A percentile compares a stretch with the other conserved stretches of the same genome.
Conservation (phyloP, 1,140 invertebrate species). For the Formica exsecta region DNA sequence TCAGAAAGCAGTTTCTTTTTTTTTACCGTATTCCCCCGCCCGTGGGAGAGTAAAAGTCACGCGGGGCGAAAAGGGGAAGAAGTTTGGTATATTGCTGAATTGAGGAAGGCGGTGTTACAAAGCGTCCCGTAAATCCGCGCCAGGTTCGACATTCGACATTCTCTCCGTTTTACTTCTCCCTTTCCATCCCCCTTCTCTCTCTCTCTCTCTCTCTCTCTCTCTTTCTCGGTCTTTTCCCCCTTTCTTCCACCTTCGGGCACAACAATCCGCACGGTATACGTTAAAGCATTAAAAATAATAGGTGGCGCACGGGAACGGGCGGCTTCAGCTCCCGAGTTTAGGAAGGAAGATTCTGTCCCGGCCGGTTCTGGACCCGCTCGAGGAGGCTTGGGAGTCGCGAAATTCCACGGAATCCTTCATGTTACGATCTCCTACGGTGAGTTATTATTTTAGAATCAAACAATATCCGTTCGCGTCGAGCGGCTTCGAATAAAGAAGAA, state of each 20-base stretch:
- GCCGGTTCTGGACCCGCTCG: slow-evolving; percentile 55
- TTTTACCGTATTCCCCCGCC: slow-evolving; percentile 53
- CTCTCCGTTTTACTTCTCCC: slow-evolving; percentile 81
- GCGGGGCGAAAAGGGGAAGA: slow-evolving; percentile 63
- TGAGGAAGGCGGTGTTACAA: slow-evolving; percentile 87
- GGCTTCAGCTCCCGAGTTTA: slow-evolving; percentile 51
- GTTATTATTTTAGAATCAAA: slow-evolving; percentile 64
- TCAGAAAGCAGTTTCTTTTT: slow-evolving; percentile 64
- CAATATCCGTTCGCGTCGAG: slow-evolving; percentile 20
- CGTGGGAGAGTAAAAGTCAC: slow-evolving; percentile 67
- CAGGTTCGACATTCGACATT: slow-evolving; percentile 86
- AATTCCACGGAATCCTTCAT: slow-evolving; percentile 72
- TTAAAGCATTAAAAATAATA: slow-evolving; percentile 85
- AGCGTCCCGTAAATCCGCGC: slow-evolving; percentile 86
- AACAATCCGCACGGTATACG: slow-evolving; percentile 76
- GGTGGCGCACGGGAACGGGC: slow-evolving; percentile 64
- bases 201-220: slow-evolving; percentile 61
- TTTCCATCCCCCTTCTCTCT: slow-evolving; percentile 46
- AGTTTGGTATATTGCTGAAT: slow-evolving; percentile 85
- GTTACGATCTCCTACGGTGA: slow-evolving; percentile 20
- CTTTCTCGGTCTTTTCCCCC: slow-evolving; percentile 26
- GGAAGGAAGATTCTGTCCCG: slow-evolving; percentile 52
- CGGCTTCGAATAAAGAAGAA: slow-evolving; percentile 47
- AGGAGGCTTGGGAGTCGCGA: slow-evolving; percentile 54
- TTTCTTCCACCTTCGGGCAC: slow-evolving; percentile 54